phyloP scores from a whole-genome alignment of 2,797 vertebrate species.

The Ambastaia sidthimunki region DNA sequence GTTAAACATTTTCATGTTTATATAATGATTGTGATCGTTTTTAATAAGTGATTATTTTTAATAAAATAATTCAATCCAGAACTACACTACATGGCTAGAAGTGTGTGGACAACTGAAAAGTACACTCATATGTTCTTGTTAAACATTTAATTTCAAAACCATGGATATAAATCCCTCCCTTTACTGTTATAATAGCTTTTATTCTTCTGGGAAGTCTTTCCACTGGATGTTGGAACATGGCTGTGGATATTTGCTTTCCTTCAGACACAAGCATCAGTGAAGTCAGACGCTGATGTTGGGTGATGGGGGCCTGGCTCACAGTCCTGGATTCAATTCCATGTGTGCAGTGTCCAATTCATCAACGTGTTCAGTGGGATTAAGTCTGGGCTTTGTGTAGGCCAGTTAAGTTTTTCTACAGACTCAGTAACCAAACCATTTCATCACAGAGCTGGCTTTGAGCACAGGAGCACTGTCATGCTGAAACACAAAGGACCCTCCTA shows the following conservation, averaged over 20 bases:
- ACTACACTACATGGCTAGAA: neutral
- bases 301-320: conserved; percentile 1
- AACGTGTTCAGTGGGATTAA: neutral
- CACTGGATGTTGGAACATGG: neutral
- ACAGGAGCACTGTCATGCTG: neutral
- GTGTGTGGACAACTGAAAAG: neutral
- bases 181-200: conserved; percentile 1
- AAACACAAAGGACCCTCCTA: neutral
- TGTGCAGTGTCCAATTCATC: neutral
- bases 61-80: neutral
- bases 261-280: neutral
- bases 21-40: neutral
- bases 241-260: neutral
- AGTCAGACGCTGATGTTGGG: neutral
- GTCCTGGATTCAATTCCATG: neutral
- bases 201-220: conserved; percentile 5
- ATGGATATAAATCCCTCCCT: conserved; percentile 2
- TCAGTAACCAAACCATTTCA: neutral
- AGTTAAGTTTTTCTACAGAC: neutral
- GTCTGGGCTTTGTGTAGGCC: neutral
- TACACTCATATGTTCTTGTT: neutral
- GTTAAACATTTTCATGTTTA: neutral
- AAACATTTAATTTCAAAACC: neutral
- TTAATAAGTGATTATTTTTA: neutral
- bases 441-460: neutral